A percentile compares a stretch with the other conserved stretches of the same genome.
phyloP scores from a whole-genome alignment of 2,797 vertebrate species.

The Natrix natrix region DNA sequence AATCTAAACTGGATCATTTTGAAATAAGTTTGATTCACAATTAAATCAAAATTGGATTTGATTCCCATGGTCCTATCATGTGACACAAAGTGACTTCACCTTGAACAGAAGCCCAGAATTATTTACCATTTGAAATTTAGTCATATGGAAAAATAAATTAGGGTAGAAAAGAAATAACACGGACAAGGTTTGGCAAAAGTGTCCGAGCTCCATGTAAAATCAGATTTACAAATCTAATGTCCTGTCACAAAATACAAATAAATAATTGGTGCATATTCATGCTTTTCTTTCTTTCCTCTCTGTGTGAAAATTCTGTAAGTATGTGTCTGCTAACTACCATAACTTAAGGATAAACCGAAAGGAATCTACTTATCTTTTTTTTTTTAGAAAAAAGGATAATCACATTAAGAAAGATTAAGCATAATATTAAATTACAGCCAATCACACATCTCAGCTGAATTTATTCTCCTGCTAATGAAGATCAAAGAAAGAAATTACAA shows the following conservation, averaged over 20 bases:
- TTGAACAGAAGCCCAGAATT: neutral
- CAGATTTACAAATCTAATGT: neutral
- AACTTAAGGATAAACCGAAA: neutral
- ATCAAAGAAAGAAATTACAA: neutral
- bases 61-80: neutral
- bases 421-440: constrained; percentile 45
- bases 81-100: neutral
- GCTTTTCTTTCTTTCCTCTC: neutral
- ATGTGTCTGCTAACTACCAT: constrained; percentile 18
- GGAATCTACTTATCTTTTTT: neutral
- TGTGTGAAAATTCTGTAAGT: neutral
- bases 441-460: constrained; percentile 11
- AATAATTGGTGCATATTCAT: neutral
- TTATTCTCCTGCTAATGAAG: constrained; percentile 49
- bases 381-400: constrained; percentile 22
- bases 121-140: neutral
- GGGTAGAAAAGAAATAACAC: neutral
- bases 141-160: neutral
- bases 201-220: neutral
- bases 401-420: constrained; percentile 40
- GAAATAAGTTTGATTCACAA: neutral
- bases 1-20: neutral
- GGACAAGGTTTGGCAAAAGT: neutral
- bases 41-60: neutral
- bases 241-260: neutral